Base-by-base conservation (phyloP, 2,113 vertebrate genomes). In the Oceanodroma tethys region DNA sequence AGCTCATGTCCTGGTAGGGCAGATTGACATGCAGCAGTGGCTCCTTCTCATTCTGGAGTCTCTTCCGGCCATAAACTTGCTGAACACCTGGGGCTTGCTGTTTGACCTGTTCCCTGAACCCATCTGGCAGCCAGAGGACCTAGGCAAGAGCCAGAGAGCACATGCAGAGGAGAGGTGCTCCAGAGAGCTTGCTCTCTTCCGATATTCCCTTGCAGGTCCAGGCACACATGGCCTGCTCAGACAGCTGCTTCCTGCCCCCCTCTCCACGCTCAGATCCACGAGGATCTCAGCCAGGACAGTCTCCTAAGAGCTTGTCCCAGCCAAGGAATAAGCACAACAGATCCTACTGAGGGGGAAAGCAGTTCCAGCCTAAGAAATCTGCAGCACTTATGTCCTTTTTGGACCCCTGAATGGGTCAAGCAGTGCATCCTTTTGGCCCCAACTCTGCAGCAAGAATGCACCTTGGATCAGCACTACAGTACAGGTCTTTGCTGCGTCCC, bases 81-180 rank as follows among this genome's bases (percentile, higher is more conserved):
- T 90, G 98, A 95, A 99, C 97, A 4, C 94, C 93, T 11, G 99
- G 98, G 53, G 98, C 98, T 17, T 25, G 86, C 22, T 53, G 71
- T 56, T 94, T 98, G 58, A 99, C 99, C 19, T 96, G 73, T 2
- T 97, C 95, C 84, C 99, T 98, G 71, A 98, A 86, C 25, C 76
- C 80, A 63, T 98, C 79, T 0, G 99, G 99, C 91, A 99, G 98
- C 99, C 99, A 99, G 40, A 99, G 97, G 43, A 99, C 96, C 99
- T 99, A 90, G 53, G 74, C 91, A 63, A 65, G 40, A 36, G 16
- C 40, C 95, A 88, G 75, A 50, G 17, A 60, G 43, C 30, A 93
- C n/a, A 14, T 83, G 27, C 55, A 66, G 83, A 63, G 55, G 62
- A 81, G 72, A 40, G 16, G 14, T n/a, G 36, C 73, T 72, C 43